Percentiles rank a stretch among this genome's conserved stretches.
Conservation (phyloP, 2,113 vertebrate species). For the Heterotilapia buettikoferi region DNA sequence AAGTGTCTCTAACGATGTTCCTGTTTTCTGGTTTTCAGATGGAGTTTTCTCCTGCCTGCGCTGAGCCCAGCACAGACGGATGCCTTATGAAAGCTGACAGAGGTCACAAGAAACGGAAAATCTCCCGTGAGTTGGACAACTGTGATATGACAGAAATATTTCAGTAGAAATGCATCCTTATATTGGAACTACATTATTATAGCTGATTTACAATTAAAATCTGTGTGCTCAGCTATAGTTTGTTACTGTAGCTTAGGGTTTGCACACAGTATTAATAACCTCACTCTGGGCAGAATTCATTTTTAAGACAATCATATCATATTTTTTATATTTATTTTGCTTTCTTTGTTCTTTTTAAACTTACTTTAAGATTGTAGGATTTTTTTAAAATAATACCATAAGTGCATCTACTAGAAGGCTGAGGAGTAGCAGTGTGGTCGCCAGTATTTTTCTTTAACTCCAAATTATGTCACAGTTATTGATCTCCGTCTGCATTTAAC, state of each 20-base stretch:
- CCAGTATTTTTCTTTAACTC: neutral
- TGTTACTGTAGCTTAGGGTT: neutral
- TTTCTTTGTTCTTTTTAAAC: neutral
- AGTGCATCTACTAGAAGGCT: neutral
- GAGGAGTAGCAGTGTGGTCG: neutral
- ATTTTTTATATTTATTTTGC: neutral
- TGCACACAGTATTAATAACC: neutral
- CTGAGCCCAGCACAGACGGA: conserved; percentile 2
- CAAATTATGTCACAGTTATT: neutral
- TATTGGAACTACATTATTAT: neutral
- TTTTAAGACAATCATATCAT: neutral
- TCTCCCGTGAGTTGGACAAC: conserved; percentile 40
- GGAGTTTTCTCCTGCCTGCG: conserved; percentile 22
- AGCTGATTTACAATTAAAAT: neutral
- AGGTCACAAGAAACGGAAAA: conserved; percentile 27
- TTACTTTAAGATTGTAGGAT: neutral
- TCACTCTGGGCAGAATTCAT: neutral
- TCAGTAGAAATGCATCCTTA: neutral
- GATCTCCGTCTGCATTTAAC: neutral
- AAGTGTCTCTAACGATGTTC: neutral
- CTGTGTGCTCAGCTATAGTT: neutral
- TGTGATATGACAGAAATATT: neutral
- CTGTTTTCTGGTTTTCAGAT: conserved; percentile 17
- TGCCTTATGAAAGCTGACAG: neutral
- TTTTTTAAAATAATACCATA: neutral